Conservation (phyloP, 2,797 vertebrate genomes). For the Coreius guichenoti region DNA sequence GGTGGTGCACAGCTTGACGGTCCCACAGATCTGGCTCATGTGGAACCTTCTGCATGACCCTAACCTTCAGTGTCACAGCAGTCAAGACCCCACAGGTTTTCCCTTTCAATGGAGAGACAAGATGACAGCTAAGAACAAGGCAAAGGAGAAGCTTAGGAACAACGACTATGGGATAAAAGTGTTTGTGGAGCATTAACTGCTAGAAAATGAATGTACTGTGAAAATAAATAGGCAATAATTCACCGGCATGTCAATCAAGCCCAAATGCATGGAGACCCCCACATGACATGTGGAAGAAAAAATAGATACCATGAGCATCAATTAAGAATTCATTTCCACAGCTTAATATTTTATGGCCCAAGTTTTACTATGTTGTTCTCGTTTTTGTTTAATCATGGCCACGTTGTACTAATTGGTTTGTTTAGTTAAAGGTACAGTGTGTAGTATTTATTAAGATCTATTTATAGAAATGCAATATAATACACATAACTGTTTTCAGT, state of each 20-base stretch:
- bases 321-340: background rate
- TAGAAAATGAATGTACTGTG: constrained; percentile 24
- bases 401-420: background rate
- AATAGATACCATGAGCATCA: too few relatives aligned
- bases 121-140: background rate
- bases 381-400: background rate
- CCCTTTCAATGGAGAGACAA: constrained; percentile 85
- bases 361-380: background rate
- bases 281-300: background rate
- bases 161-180: constrained; percentile 71
- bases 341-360: background rate
- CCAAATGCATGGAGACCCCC: too few relatives aligned
- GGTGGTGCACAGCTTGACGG: constrained; percentile 94
- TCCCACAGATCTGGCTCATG: constrained; percentile 98
- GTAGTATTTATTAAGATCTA: too few relatives aligned
- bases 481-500: too few relatives aligned
- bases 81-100: constrained; percentile 65
- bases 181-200: constrained; percentile 72
- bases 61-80: constrained; percentile 80
- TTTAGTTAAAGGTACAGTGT: background rate
- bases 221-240: background rate
- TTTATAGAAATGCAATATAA: too few relatives aligned
- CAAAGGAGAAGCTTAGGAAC: constrained; percentile 12
- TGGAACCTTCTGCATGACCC: constrained; percentile 93
- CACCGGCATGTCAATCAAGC: too few relatives aligned